Evolutionary conservation across 1,140 invertebrate genomes (phyloP).

Genomic region (Bombus confusus): DNA sequence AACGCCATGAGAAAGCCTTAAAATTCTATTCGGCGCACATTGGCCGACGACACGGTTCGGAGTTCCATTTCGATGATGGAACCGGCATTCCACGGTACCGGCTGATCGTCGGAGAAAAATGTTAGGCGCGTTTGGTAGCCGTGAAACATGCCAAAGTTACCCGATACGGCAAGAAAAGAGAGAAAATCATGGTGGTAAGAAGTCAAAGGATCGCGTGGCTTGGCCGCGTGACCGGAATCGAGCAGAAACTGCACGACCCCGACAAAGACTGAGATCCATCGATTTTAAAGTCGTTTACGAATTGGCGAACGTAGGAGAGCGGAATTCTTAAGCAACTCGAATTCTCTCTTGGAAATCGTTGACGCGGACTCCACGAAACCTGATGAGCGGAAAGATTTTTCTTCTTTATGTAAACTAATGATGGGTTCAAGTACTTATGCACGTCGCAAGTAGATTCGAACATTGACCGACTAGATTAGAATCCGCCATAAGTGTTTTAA

Average conservation of each 20-base stretch:
- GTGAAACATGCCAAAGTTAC: conserved; percentile 28
- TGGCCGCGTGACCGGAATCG: conserved; percentile 32
- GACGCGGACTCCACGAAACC: not conserved
- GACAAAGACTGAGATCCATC: conserved; percentile 30
- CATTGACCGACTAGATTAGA: too few species aligned
- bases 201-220: conserved; percentile 41
- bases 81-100: not conserved
- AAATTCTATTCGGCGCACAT: conserved; percentile 5
- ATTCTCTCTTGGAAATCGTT: not conserved
- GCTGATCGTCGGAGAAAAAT: conserved; percentile 21
- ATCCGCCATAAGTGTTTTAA: too few species aligned
- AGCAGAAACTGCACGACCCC: not conserved
- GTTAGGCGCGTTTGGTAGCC: conserved; percentile 6
- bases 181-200: not conserved
- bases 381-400: conserved; percentile 23
- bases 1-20: not conserved
- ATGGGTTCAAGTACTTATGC: too few species aligned
- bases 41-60: not conserved
- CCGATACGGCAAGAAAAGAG: not conserved
- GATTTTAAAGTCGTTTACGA: conserved; percentile 55
- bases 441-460: too few species aligned
- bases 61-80: not conserved
- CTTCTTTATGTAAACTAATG: too few species aligned
- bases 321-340: conserved; percentile 31
- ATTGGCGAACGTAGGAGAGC: conserved; percentile 31